A percentile compares a stretch with the other conserved stretches of the same genome.
Evolutionary conservation across 2,797 vertebrate genomes (phyloP).

Genomic region (Labroides dimidiatus): DNA sequence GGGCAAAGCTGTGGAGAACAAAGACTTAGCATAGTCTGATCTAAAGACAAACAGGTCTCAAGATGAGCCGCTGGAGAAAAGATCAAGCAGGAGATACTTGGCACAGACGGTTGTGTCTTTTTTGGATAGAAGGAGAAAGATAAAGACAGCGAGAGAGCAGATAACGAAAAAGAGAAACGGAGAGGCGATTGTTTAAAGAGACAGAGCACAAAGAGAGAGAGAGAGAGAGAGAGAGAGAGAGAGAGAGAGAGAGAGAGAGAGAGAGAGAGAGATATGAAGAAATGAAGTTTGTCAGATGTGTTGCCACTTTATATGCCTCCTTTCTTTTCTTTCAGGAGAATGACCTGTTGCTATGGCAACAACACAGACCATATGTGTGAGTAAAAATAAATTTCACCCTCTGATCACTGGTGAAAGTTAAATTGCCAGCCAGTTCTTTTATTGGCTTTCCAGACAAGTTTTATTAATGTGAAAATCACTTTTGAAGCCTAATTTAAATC

Average conservation of each 20-base stretch:
- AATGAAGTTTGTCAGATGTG: constrained; percentile 49
- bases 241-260: constrained; percentile 34
- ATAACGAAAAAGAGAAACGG: constrained; percentile 14
- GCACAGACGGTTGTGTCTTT: constrained; percentile 37
- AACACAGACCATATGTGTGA: constrained; percentile 34
- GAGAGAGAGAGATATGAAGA: constrained; percentile 18
- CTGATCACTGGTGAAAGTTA: constrained; percentile 45
- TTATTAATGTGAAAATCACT: neutral
- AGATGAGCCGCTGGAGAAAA: constrained; percentile 49
- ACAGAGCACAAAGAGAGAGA: constrained; percentile 9
- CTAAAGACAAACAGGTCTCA: constrained; percentile 53
- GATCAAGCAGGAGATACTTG: constrained; percentile 47
- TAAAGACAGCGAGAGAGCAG: constrained; percentile 9
- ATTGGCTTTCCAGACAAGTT: neutral
- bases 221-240: constrained; percentile 32
- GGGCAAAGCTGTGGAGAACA: constrained; percentile 47
- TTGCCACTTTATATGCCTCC: constrained; percentile 27
- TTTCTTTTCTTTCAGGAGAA: constrained; percentile 23
- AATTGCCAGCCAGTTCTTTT: constrained; percentile 21
- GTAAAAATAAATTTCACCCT: constrained; percentile 47
- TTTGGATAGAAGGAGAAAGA: constrained; percentile 10
- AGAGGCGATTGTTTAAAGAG: constrained; percentile 23
- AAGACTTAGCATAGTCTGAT: constrained; percentile 42
- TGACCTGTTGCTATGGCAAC: constrained; percentile 74
- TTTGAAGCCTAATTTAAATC: constrained; percentile 34